Conservation (phyloP, 2,888 invertebrate genomes). For the Machimus rusticus region DNA sequence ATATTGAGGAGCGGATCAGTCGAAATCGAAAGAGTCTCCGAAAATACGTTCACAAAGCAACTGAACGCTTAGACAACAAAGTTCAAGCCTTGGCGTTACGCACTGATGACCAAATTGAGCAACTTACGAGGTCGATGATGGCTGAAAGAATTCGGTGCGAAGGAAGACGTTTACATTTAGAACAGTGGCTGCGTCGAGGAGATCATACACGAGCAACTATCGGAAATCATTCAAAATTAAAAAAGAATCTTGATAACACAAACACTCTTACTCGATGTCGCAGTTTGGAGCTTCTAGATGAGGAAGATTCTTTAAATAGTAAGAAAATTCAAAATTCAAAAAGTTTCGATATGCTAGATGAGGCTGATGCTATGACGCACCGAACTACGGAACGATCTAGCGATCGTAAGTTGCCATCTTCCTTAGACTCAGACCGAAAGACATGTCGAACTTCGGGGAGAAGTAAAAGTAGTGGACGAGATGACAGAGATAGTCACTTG, state of each 20-base stretch:
- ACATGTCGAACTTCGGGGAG: conserved; percentile 37
- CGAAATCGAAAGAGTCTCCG: conserved; percentile 72
- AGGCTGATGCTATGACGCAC: conserved; percentile 52
- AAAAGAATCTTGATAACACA: conserved; percentile 66
- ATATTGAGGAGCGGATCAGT: conserved; percentile 84
- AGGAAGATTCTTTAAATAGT: conserved; percentile 58
- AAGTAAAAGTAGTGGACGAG: conserved; percentile 36
- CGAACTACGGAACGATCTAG: conserved; percentile 41
- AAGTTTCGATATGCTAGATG: conserved; percentile 65
- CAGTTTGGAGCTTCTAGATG: conserved; percentile 74
- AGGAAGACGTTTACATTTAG: conserved; percentile 72
- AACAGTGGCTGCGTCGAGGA: conserved; percentile 74
- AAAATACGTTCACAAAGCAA: conserved; percentile 74
- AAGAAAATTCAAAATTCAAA: conserved; percentile 60
- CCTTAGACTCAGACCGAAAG: conserved; percentile 42
- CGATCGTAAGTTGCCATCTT: conserved; percentile 34
- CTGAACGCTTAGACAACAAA: conserved; percentile 80
- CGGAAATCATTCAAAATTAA: conserved; percentile 65
- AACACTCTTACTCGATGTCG: conserved; percentile 72
- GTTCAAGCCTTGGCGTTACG: conserved; percentile 80
- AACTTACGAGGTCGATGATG: conserved; percentile 66
- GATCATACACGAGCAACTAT: conserved; percentile 69
- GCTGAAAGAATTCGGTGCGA: conserved; percentile 59
- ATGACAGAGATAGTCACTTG: conserved; percentile 54
- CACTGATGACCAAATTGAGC: conserved; percentile 76